These are phyloP conservation scores for Drosophila chauvacae DNA, from an alignment of 1,140 invertebrate genomes.

Conservation along the genomic window DNA sequence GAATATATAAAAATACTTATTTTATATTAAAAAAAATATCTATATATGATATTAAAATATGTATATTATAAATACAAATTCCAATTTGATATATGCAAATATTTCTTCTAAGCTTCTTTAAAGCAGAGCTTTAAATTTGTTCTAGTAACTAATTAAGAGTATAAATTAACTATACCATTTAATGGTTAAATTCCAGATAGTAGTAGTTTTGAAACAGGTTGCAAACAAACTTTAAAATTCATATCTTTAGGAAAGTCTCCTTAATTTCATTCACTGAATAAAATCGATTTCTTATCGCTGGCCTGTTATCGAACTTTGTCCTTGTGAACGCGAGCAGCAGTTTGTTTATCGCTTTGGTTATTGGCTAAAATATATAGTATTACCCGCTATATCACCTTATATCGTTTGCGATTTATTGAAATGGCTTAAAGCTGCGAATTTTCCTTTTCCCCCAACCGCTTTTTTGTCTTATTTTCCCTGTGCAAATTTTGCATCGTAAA, in stretches of 20 bases:
- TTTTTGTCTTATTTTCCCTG: slow-evolving; percentile 15
- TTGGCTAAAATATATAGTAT: slow-evolving; percentile 31
- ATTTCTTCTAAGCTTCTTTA: no score
- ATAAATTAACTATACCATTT: background rate
- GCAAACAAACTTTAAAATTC: background rate
- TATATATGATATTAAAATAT: background rate
- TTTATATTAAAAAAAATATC: background rate
- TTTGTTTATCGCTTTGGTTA: slow-evolving; percentile 34
- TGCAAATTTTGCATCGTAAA: slow-evolving; percentile 62
- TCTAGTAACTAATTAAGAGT: background rate
- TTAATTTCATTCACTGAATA: background rate
- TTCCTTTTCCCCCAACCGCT: background rate
- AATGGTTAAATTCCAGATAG: background rate
- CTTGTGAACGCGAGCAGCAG: background rate
- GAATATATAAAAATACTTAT: background rate
- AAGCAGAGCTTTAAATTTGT: background rate
- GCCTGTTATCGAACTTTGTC: slow-evolving; percentile 12
- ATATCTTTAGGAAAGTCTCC: background rate
- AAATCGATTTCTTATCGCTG: slow-evolving; percentile 2
- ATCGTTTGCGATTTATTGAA: slow-evolving; percentile 62
- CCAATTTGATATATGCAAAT: background rate
- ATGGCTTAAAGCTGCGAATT: slow-evolving; percentile 53
- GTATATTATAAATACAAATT: background rate
- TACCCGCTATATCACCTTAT: slow-evolving; percentile 19
- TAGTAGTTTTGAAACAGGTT: background rate